A percentile compares a stretch with the other conserved stretches of the same genome.
These are phyloP conservation scores for Phylloscopus whistleri DNA, from an alignment of 2,113 vertebrate species.

Conservation along the genomic window DNA sequence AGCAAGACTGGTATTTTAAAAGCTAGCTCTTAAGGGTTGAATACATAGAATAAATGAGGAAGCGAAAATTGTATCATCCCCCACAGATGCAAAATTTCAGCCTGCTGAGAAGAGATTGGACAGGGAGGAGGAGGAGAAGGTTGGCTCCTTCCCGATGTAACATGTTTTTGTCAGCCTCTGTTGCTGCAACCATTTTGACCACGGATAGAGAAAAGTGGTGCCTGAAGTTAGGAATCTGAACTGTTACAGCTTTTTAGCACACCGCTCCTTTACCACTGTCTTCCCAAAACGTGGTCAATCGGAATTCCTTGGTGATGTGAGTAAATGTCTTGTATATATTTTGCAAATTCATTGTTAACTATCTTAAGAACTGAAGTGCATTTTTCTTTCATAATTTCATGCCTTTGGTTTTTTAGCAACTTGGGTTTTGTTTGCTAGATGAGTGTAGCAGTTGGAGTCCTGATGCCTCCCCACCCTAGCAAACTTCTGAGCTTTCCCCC, in stretches of 20 bases:
- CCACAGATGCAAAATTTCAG: constrained; percentile 28
- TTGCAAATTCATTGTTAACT: not conserved
- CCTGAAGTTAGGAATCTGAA: constrained; percentile 23
- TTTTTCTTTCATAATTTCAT: not conserved
- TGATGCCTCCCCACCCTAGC: not conserved
- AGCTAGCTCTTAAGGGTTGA: constrained; percentile 19
- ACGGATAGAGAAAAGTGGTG: not conserved
- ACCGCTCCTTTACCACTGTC: not conserved
- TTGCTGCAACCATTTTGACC: constrained; percentile 40
- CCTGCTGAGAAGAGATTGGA: not conserved
- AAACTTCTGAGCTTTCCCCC: not conserved
- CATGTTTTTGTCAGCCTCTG: not conserved
- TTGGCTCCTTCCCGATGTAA: not conserved
- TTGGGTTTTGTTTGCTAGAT: not conserved
- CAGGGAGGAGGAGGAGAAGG: not conserved
- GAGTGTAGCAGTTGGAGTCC: not conserved
- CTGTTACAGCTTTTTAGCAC: not conserved
- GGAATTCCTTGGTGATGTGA: not conserved
- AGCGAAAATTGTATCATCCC: constrained; percentile 32
- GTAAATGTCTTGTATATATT: not conserved
- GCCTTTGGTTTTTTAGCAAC: not conserved
- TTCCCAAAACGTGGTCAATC: not conserved
- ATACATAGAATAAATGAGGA: constrained; percentile 43
- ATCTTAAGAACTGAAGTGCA: not conserved
- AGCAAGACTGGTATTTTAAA: constrained; percentile 34